Evolutionary conservation across 2,888 invertebrate species (phyloP).

Genomic region (Diaphora mendica): DNA sequence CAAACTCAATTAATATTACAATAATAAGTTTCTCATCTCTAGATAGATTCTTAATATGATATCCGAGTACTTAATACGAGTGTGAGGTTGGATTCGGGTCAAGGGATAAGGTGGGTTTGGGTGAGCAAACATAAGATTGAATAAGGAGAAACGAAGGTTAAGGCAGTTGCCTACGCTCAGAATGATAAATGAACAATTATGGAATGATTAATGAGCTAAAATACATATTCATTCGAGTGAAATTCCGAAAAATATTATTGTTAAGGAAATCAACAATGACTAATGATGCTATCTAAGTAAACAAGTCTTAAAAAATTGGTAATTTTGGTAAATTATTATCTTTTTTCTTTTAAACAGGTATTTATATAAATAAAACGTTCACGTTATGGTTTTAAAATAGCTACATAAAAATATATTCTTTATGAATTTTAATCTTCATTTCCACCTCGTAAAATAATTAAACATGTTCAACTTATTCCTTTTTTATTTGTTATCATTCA

Average conservation of each 20-base stretch:
- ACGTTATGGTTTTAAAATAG: too few relatives aligned
- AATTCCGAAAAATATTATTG: constrained; percentile 11
- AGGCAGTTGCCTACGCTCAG: constrained; percentile 12
- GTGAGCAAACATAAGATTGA: constrained; percentile 22
- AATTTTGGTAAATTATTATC: neutral
- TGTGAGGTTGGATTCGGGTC: constrained; percentile 1
- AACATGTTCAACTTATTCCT: too few relatives aligned
- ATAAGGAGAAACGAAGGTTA: constrained; percentile 14
- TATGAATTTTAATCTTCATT: too few relatives aligned
- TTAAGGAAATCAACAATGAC: neutral
- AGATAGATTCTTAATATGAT: neutral
- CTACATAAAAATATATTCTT: too few relatives aligned
- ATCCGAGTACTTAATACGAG: neutral
- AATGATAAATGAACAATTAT: constrained; percentile 32
- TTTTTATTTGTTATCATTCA: too few relatives aligned
- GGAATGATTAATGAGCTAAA: constrained; percentile 21
- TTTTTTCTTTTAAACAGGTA: neutral
- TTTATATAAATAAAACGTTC: neutral
- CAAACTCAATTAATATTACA: neutral
- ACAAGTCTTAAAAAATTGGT: neutral
- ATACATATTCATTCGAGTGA: constrained; percentile 21
- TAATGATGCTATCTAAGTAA: constrained; percentile 10
- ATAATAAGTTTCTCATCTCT: neutral
- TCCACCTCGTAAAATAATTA: too few relatives aligned
- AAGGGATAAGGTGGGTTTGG: neutral